A percentile compares a stretch with the other conserved stretches of the same genome.
Conservation (phyloP, 30 jellyfish, hydroid and myxozoan genomes). For the Nemopilema nomurai region DNA sequence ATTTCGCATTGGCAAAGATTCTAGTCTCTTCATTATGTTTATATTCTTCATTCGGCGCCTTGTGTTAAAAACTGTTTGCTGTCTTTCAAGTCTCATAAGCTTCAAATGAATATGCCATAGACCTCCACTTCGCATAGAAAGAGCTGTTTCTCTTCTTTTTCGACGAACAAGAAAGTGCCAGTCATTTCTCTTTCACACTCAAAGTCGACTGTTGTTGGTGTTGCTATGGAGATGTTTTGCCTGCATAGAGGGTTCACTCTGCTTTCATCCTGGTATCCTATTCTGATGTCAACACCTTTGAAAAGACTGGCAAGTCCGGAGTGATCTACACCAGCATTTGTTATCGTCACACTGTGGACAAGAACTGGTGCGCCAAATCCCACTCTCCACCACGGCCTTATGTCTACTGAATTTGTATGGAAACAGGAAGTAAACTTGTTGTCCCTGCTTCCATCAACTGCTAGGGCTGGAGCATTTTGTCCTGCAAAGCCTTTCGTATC, state of each 20-base stretch:
- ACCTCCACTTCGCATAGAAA: conserved; percentile 15
- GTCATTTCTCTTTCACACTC: not conserved
- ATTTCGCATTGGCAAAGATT: too few relatives aligned
- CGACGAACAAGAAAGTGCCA: conserved; percentile 3
- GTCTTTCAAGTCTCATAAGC: too few relatives aligned
- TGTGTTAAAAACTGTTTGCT: too few relatives aligned
- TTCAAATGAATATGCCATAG: not conserved
- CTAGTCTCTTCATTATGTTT: too few relatives aligned
- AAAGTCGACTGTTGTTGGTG: not conserved
- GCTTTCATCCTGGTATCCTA: not conserved
- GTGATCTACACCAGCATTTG: conserved; percentile 8
- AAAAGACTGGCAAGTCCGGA: not conserved
- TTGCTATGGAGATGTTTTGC: not conserved
- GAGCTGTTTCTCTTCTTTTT: not conserved
- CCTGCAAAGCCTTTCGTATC: not conserved
- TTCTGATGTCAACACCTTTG: conserved; percentile 6
- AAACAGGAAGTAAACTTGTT: not conserved
- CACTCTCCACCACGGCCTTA: conserved; percentile 1
- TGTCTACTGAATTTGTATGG: not conserved
- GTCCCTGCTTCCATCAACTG: conserved; percentile 10
- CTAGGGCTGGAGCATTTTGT: not conserved
- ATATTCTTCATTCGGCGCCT: too few relatives aligned
- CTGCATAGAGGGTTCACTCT: conserved; percentile 16
- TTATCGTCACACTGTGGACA: conserved; percentile 3
- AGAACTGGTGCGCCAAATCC: conserved; percentile 1